Evolutionary conservation across 2,888 invertebrate genomes (phyloP), one percentile per base, ranked within the genome.

Genomic region (Punctoribates punctum): DNA sequence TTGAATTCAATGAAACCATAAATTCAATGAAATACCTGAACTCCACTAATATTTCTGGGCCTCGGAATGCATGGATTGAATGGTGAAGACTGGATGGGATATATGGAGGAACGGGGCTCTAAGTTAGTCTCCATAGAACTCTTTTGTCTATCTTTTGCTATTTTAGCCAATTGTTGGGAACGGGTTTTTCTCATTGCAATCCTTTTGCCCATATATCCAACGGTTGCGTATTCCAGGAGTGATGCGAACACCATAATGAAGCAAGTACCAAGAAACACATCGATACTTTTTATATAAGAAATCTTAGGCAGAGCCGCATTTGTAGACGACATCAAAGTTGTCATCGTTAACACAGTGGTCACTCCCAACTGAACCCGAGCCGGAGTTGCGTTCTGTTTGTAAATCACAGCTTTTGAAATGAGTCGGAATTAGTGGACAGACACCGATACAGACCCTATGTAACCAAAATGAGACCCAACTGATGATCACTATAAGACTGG

Each of bases 191-290:
- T 74, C 81, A 81, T 81, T 13, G 80, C 80, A 73, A 81, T 81
- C 46, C 81, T 76, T 76, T 81, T 81, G n/a, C 80, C 80, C 74
- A 81, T 73, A 73, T 81, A 81, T 54, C 81, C 81, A n/a, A 81
- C 81, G 15, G 80, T 80, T 13, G 81, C 80, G 70, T 81, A 81
- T 73, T 85, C 85, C 25, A 86, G 81, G 42, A 85, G 81, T 0
- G 83, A 83, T 6, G 83, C 84, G 80, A 85, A 85, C 25, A 85
- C 85, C 84, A 85, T 85, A 77, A 85, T 82, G 81, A 85, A 85
- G 78, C 83, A 81, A 4, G 83, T 83, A 46, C 83, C 83, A 76
- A 83, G 78, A 77, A 82, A 85, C 48, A 85, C 83, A 79, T 85
- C 85, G 78, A 85, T 84, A 48, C 79, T 78, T 79, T 84, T 84